phyloP scores from a whole-genome alignment of 2,797 vertebrate genomes.

The Crocodylus rhombifer region DNA sequence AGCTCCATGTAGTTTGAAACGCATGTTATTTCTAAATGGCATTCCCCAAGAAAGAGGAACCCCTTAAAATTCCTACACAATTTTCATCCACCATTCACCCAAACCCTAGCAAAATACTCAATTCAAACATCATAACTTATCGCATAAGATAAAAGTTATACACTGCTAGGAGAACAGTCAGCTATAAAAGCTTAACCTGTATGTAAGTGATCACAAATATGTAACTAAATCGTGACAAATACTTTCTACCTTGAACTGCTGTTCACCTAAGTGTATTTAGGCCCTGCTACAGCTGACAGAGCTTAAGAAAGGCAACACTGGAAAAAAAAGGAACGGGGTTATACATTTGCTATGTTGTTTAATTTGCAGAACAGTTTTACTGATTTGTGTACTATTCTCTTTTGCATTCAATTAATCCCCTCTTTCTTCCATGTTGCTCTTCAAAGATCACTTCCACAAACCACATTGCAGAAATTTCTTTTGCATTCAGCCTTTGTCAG shows the following conservation, averaged over 20 bases:
- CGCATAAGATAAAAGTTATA: neutral
- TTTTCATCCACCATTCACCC: neutral
- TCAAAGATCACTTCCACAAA: neutral
- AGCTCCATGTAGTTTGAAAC: fast-evolving
- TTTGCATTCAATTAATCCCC: neutral
- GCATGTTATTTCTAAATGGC: neutral
- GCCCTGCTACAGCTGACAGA: neutral
- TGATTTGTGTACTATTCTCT: fast-evolving
- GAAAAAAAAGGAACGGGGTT: neutral
- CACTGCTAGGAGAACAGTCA: neutral
- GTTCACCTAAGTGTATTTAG: neutral
- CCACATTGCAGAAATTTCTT: neutral
- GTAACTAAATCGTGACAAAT: neutral
- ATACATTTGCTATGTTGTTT: neutral
- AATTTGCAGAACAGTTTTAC: neutral
- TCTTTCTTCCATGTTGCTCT: neutral
- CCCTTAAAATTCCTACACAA: neutral
- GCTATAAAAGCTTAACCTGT: neutral
- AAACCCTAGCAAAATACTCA: too few relatives aligned
- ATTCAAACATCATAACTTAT: neutral
- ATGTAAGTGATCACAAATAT: neutral
- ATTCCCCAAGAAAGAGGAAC: neutral
- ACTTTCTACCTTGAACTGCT: neutral
- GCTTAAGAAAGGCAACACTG: neutral
- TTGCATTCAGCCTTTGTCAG: neutral